These are phyloP conservation scores for Bombus pascuorum DNA, from an alignment of 1,140 invertebrate species.

Conservation along the genomic window DNA sequence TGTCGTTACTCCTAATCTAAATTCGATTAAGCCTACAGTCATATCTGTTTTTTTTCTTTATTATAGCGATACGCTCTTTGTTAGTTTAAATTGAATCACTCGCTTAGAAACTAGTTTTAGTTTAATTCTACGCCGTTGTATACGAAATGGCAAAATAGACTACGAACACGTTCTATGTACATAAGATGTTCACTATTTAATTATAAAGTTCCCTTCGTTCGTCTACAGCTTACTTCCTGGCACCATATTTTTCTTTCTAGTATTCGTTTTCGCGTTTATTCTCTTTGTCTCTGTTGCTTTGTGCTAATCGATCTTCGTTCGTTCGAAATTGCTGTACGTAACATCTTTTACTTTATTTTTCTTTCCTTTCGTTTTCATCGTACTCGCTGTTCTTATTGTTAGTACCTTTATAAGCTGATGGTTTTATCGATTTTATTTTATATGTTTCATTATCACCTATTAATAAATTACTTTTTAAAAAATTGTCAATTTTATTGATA, in stretches of 20 bases:
- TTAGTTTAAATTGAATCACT: constrained; percentile 14
- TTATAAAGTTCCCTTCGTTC: not conserved
- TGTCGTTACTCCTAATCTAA: not conserved
- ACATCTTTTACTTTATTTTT: not conserved
- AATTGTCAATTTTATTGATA: not conserved
- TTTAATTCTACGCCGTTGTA: not conserved
- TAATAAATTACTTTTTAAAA: not conserved
- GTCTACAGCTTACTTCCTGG: not conserved
- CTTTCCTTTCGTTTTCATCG: not conserved
- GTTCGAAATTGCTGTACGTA: not conserved
- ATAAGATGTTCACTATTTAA: not conserved
- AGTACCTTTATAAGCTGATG: not conserved
- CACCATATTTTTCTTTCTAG: not conserved
- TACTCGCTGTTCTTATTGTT: not conserved
- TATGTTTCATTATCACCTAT: not conserved
- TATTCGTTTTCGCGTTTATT: not conserved
- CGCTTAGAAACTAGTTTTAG: not conserved
- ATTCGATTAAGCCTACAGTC: constrained; percentile 13
- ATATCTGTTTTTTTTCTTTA: not conserved
- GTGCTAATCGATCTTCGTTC: constrained; percentile 30
- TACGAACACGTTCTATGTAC: not conserved
- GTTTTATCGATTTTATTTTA: not conserved
- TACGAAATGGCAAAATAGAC: constrained; percentile 26
- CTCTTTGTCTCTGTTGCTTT: constrained; percentile 9
- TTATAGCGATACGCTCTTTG: not conserved